Conservation (phyloP, 2,888 invertebrate species). For the Erebia epiphron region DNA sequence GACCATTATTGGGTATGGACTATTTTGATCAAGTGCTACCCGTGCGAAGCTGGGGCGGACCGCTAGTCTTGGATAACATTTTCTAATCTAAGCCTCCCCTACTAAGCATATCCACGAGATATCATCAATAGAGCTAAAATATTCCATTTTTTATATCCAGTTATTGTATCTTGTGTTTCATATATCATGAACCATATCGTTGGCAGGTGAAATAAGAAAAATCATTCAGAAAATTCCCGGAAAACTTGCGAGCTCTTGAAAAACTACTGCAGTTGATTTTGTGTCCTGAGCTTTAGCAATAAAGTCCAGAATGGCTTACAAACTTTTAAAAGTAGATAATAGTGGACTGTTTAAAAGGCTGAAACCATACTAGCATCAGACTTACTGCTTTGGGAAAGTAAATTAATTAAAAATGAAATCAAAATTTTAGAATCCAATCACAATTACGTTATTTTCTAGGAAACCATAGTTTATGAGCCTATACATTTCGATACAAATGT, state of each 20-base stretch:
- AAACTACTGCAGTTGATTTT: not conserved
- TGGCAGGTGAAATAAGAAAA: slow-evolving; percentile 40
- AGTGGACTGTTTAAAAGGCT: slow-evolving; percentile 15
- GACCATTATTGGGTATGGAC: no score
- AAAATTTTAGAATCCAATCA: not conserved
- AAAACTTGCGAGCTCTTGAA: slow-evolving; percentile 14
- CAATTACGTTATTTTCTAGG: no score
- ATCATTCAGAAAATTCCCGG: slow-evolving; percentile 26
- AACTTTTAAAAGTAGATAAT: not conserved
- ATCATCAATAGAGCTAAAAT: no score
- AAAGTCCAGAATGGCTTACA: not conserved
- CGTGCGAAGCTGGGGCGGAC: no score
- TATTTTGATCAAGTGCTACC: no score
- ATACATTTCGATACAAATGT: no score
- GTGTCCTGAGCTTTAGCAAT: not conserved
- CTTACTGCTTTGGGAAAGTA: not conserved
- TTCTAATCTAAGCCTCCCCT: no score
- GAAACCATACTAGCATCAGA: not conserved
- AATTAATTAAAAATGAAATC: no score
- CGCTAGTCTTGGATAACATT: no score
- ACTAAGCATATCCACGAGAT: no score
- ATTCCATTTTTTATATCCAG: no score
- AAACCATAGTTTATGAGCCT: no score
- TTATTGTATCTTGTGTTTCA: not conserved
- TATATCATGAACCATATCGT: slow-evolving; percentile 27